These are phyloP conservation scores for Turritopsis rubra DNA, from an alignment of 30 jellyfish, hydroid and myxozoan species.

Conservation along the genomic window DNA sequence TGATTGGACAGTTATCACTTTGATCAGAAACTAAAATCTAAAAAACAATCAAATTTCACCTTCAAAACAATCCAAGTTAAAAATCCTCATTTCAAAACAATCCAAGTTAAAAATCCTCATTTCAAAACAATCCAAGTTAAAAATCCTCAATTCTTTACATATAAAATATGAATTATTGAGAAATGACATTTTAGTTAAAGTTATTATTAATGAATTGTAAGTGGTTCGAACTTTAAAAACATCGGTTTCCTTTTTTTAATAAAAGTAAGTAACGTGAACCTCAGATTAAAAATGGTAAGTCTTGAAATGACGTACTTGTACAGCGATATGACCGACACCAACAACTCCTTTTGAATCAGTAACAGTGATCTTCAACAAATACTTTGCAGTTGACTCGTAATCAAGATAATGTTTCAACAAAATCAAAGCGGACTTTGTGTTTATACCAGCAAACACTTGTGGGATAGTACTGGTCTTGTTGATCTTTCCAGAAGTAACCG, in stretches of 20 bases:
- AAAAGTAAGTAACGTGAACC: too few relatives aligned
- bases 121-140: too few relatives aligned
- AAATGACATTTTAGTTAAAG: too few relatives aligned
- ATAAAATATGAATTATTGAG: too few relatives aligned
- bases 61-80: too few relatives aligned
- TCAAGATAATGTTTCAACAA: constrained; percentile 43
- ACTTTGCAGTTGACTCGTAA: constrained; percentile 59
- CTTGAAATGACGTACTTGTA: constrained; percentile 29
- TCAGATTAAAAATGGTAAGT: not conserved
- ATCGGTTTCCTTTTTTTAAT: too few relatives aligned
- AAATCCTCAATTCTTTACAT: too few relatives aligned
- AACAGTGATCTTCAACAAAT: constrained; percentile 39
- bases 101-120: too few relatives aligned
- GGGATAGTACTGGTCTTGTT: constrained; percentile 33
- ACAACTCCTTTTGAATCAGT: constrained; percentile 40
- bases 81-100: too few relatives aligned
- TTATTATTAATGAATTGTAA: too few relatives aligned
- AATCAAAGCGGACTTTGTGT: constrained; percentile 39
- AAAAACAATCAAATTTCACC: too few relatives aligned
- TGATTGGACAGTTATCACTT: constrained; percentile 76
- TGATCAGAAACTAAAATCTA: constrained; percentile 47
- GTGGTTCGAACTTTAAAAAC: too few relatives aligned
- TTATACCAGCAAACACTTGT: constrained; percentile 18
- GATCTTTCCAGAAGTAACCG: constrained; percentile 41
- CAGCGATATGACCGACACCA: constrained; percentile 42